Base-by-base conservation (phyloP, 2,888 invertebrate genomes). In the Tenthredo mesomela region DNA sequence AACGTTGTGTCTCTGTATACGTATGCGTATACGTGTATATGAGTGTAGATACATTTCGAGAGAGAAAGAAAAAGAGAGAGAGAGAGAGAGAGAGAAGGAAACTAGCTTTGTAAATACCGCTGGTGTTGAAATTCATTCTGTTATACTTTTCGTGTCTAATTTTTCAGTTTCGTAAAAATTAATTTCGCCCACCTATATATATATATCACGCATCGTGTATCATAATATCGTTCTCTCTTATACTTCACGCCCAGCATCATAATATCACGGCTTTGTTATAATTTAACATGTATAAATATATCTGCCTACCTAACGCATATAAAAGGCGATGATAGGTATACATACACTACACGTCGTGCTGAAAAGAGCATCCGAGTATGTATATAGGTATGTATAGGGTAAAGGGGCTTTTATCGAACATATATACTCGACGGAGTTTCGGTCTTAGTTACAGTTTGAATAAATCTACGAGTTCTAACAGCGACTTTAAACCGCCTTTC, bases 251-350 rank as follows among this genome's bases (percentile, higher is more conserved):
- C 61, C 25, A 10, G 21, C 2, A 0, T 61, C 2, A 2, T 1
- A 1, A 29, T 29, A 2, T 61, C 25, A 25, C 25, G 12, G 25
- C 61, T 61, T 61, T 61, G 25, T 25, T 61, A 12, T 10, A 25
- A 12, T 89, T 89, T 89, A 87, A 88, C 89, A 88, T 89, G 89
- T 88, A 89, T 89, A 89, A 89, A 89, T 89, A 89, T 89, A 89
- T 89, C 87, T 88, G 18, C 29, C 29, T 2, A 2, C 15, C 33
- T 33, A 33, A 33, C 4, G 4, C 33, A 33, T 4, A 88, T 82
- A 84, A 75, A 75, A 54, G 75, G 10, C 25, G 75, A 54, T 18
- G 75, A 50, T 75, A 54, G 21, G 21, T 21, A n/a, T 47, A 3
- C 15, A 10, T 21, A n/a, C 15, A 3, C 15, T 12, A 21, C n/a